phyloP scores from a whole-genome alignment of 2,113 vertebrate genomes.

The Gambusia affinis region DNA sequence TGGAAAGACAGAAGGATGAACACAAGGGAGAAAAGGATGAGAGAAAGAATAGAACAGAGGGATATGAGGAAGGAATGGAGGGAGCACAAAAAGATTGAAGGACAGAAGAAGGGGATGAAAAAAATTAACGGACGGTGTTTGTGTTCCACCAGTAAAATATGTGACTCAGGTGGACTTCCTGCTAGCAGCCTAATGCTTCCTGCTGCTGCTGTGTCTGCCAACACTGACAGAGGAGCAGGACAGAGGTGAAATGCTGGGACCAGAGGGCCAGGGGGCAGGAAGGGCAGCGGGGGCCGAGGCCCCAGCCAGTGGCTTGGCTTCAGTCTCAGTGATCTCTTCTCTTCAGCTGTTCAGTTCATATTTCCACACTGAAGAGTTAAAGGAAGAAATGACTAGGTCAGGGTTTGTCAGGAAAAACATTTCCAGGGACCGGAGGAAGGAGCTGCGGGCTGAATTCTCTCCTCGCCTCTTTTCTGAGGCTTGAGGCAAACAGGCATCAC shows the following conservation, averaged over 20 bases:
- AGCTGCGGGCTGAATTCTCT: neutral
- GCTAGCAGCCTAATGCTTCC: too few species aligned
- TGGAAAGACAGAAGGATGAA: too few species aligned
- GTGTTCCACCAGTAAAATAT: too few species aligned
- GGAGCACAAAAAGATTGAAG: neutral
- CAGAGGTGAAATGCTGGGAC: neutral
- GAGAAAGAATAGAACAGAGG: too few species aligned
- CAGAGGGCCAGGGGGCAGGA: too few species aligned
- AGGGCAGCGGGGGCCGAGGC: neutral
- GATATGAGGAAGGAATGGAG: neutral
- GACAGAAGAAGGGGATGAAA: neutral
- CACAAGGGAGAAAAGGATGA: too few species aligned
- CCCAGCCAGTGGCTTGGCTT: neutral
- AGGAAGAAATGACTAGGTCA: neutral
- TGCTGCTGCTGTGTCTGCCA: too few species aligned
- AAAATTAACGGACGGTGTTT: neutral
- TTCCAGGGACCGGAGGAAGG: slow-evolving; percentile 7
- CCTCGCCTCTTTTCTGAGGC: neutral
- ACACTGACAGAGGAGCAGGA: too few species aligned
- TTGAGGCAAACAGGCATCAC: neutral
- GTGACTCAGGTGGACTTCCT: too few species aligned
- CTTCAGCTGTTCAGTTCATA: neutral
- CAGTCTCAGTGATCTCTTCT: neutral
- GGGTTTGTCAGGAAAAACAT: neutral
- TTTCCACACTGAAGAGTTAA: neutral